Base-by-base conservation (phyloP, 2,113 vertebrate species). In the Tautogolabrus adspersus region DNA sequence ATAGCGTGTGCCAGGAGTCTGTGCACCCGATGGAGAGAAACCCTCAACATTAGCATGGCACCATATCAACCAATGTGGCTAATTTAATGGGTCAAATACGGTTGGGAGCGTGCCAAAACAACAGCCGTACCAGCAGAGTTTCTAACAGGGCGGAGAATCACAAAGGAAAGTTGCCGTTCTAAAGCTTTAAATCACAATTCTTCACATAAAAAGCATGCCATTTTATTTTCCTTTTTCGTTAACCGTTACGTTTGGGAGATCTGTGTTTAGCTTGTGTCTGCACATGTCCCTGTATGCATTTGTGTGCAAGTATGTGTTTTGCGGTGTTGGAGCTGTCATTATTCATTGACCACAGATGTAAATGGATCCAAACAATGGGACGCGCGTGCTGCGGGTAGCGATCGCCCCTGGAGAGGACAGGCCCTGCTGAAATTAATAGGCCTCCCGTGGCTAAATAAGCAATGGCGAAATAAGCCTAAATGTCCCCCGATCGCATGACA, bases 361-460 rank as follows among this genome's bases (percentile, higher is more conserved):
- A 93, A 93, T 94, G 89, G 92, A 81, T 92, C 83, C 83, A 86
- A 93, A 93, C 91, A 94, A 93, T 93, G 83, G 90, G 91, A 89
- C 85, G 84, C 81, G 65, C 73, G 81, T 88, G 87, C 88, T 87
- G 87, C 16, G 85, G 87, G 87, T 90, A 89, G 87, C 59, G 72
- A 87, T 92, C 81, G 90, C 93, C 91, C 93, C 92, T 91, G 86
- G 91, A 94, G 94, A 94, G 93, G 92, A 95, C 87, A 75, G 83
- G 86, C 74, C 89, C 89, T 90, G 92, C 91, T 94, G 90, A 95
- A 94, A 95, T 94, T 94, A 95, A 95, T 95, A 94, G 94, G 94
- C 94, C 93, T 95, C 94, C 94, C 80, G 93, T 89, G 92, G 95
- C 92, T 95, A 93, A 93, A 93, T 93, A 94, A 94, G 94, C 93